A percentile compares a stretch with the other conserved stretches of the same genome.
Evolutionary conservation across 2,797 vertebrate species (phyloP).

Genomic region (Brachyalestes nurse): DNA sequence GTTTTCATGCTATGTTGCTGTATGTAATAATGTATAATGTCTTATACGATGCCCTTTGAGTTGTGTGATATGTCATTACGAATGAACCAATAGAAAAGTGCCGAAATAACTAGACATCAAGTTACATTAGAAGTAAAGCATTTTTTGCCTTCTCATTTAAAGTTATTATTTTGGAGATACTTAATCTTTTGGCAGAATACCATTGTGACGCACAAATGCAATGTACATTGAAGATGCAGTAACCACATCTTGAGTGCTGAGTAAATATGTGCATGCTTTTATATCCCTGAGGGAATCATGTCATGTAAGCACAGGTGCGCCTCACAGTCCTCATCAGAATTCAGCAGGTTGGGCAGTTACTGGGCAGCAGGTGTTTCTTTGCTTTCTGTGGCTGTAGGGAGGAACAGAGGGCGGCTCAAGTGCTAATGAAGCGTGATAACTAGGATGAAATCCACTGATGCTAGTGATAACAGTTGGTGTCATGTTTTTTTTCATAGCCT

Average conservation of each 20-base stretch:
- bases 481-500: not conserved
- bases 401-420: slow-evolving; percentile 4
- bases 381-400: slow-evolving; percentile 8
- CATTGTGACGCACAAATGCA: too few species aligned
- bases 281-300: not conserved
- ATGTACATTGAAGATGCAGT: too few species aligned
- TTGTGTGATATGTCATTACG: too few species aligned
- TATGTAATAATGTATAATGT: too few species aligned
- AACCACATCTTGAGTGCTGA: not conserved
- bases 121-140: too few species aligned
- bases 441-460: slow-evolving; percentile 11
- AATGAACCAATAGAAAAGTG: too few species aligned
- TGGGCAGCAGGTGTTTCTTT: not conserved
- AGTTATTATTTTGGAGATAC: too few species aligned
- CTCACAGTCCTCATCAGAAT: not conserved
- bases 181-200: too few species aligned
- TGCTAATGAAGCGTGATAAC: slow-evolving; percentile 41
- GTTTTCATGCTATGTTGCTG: too few species aligned
- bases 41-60: too few species aligned
- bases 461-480: slow-evolving; percentile 26
- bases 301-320: slow-evolving; percentile 1
- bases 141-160: too few species aligned
- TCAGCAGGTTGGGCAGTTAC: not conserved
- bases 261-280: not conserved
- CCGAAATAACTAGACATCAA: too few species aligned